Evolutionary conservation across 2,888 invertebrate species (phyloP), one percentile per base, ranked within the genome.

Genomic region (Cactoblastis cactorum): DNA sequence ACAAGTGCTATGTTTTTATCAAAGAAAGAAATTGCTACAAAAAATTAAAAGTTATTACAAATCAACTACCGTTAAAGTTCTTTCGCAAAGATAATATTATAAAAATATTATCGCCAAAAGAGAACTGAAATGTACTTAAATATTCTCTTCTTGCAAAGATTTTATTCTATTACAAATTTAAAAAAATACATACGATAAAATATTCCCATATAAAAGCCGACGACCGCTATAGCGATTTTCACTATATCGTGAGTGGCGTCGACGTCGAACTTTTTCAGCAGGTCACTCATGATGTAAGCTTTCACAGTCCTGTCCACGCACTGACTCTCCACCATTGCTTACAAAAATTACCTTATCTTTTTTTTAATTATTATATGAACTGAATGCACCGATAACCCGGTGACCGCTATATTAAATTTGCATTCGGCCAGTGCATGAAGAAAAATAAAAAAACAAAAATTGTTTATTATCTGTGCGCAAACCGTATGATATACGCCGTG

Each of bases 211-310:
- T 86, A 88, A 64, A 87, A 80, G 14, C 88, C 87, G 50, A 69
- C 75, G 39, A 83, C 69, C 1, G 79, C 81, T 3, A 84, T 69
- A 2, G 74, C 73, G 17, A 84, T 63, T 59, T 87, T 81, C 32
- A 83, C 78, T 54, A 81, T 71, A 65, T 87, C 86, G 59, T 80
- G 83, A 15, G 77, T 79, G 1, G 77, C 74, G 34, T 85, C 82
- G 39, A 77, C 69, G 60, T 86, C 79, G 41, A 86, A 80, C 58
- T 79, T 87, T 67, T 83, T 84, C 68, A 86, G 69, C 45, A 87
- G 58, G 64, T 87, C 86, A 80, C 88, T 88, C 88, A 88, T 88
- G 71, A 87, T 86, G 83, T 79, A 84, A 56, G 81, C 77, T 71
- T 82, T 87, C 61, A 80, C 76, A 46, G 77, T 75, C 57, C 81